Base-by-base conservation (phyloP, 2,888 invertebrate species). In the Physocephala rufipes region DNA sequence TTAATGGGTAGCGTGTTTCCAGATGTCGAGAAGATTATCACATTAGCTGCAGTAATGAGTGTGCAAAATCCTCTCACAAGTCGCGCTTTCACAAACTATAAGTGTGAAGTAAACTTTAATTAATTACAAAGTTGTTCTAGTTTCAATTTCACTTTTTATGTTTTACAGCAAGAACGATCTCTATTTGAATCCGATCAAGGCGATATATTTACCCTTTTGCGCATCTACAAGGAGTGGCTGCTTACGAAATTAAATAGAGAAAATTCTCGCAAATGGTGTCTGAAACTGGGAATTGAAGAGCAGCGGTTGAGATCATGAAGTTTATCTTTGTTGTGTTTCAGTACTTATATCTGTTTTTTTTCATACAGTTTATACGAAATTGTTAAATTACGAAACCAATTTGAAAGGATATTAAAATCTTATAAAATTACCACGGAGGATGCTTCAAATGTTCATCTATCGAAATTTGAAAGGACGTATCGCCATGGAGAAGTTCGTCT, bases 61-160 rank as follows among this genome's bases (percentile, higher is more conserved):
- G 94, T 99, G 2, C 95, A 98, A 82, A 94, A 92, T 74, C 96
- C 98, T 0, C 94, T 96, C 81, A 97, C 97, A 0, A 95, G 95
- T 79, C 90, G 92, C 76, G 95, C 96, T 0, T 95, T 93, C 82
- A 89, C 94, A 71, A 95, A 97, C 84, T 89, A 90, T 19, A 94
- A 95, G 67, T 94, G 93, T 78, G 92, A 93, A 86, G 93, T 93
- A 83, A 80, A 80, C 74, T 2, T 63, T 63, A n/a, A 19, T 51
- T 51, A 51, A 2, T 1, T 47, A 47, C 12, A 13, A 55, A 55
- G 26, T 61, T n/a, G 12, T 61, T 30, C 3, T 19, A 47, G 13
- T 5, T 59, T 28, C 24, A 24, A n/a, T n/a, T n/a, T n/a, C 36
- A 36, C 4, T 36, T 4, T 36, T 7, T 36, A 36, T 36, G 36